These are phyloP conservation scores for Pinna nobilis DNA, from an alignment of 1,140 invertebrate species.

Conservation along the genomic window DNA sequence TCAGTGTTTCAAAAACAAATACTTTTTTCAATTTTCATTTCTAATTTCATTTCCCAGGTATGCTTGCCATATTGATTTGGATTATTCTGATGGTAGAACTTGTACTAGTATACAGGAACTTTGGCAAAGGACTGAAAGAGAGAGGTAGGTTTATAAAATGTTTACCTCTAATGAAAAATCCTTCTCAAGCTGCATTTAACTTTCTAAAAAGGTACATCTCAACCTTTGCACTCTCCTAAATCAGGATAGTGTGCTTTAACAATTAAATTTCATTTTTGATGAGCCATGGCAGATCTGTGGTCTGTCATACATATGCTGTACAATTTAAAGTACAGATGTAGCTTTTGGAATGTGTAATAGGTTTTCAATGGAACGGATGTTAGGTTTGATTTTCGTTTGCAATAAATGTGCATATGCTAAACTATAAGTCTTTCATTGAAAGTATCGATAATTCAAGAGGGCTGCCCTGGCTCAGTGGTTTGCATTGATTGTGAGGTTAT, in stretches of 20 bases:
- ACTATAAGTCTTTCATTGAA: background rate
- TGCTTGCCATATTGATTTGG: constrained; percentile 58
- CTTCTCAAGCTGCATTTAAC: no score
- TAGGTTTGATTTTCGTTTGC: background rate
- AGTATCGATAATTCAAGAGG: background rate
- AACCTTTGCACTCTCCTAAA: background rate
- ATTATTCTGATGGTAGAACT: constrained; percentile 59
- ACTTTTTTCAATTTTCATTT: no score
- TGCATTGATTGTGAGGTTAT: no score
- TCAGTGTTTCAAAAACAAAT: no score
- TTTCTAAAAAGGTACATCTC: background rate
- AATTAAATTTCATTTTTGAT: background rate
- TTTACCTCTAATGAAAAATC: background rate
- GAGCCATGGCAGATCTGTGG: background rate
- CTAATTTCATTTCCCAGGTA: constrained; percentile 43
- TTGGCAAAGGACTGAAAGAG: constrained; percentile 66
- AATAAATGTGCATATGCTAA: background rate
- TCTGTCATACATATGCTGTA: background rate
- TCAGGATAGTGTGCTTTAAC: background rate
- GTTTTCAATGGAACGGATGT: background rate
- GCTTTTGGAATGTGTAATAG: background rate
- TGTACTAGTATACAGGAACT: constrained; percentile 60
- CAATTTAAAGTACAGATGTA: background rate
- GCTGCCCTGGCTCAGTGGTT: background rate
- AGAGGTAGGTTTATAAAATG: constrained; percentile 46